Base-by-base conservation (phyloP, 2,888 invertebrate genomes). In the Toxonevra muliebris region DNA sequence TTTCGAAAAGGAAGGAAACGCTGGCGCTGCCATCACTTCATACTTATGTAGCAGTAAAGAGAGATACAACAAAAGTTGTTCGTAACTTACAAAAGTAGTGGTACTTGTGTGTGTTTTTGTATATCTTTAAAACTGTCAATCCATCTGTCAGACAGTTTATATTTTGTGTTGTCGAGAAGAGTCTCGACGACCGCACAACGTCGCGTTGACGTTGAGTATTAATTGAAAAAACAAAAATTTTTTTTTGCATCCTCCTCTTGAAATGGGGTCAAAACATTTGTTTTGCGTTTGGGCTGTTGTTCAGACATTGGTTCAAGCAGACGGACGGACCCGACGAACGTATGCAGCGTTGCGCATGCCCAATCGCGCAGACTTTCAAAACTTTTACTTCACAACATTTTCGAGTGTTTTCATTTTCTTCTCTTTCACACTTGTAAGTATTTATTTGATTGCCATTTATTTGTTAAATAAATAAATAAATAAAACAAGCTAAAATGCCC, bases 111-210 rank as follows among this genome's bases (percentile, higher is more conserved):
- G 41, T 17, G 8, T 43, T 42, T 53, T 41, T 54, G 45, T 63
- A 30, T 30, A 20, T 60, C 55, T 63, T 40, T 12, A 58, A 65
- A 42, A n/a, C 20, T 68, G 40, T 62, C 19, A n/a, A 41, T 59
- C 61, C n/a, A 30, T 57, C 55, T 20, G 55, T 55, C 59, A 48
- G 58, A 40, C n/a, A 30, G 57, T 66, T 19, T 66, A 61, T 66
- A n/a, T n/a, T n/a, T n/a, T 65, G 48, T 61, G n/a, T 50, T 20
- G 12, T 42, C 30, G n/a, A 59, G 40, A 54, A 17, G 20, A 54
- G 54, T 19, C 17, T 54, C 48, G 15, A 48, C 48, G 48, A 15
- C 48, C 15, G 13, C 48, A 48, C n/a, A 13, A 15, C 13, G 13
- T 48, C 48, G 48, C 13, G 48, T 48, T 30, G 30, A 30, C 30